These are phyloP conservation scores for Halesus radiatus DNA, from an alignment of 1,140 invertebrate genomes.

Conservation along the genomic window DNA sequence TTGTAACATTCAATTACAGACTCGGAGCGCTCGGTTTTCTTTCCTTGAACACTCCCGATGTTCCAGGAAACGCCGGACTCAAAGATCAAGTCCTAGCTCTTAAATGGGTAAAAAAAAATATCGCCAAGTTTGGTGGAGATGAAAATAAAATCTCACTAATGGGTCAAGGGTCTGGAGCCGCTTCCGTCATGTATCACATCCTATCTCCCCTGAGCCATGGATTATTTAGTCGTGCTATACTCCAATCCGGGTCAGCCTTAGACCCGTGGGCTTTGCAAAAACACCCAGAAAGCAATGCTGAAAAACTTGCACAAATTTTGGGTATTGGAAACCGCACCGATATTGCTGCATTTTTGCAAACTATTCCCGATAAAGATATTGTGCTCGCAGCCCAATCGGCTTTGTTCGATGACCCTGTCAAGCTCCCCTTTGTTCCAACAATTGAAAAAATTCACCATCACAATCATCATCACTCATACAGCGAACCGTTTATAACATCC, in stretches of 20 bases:
- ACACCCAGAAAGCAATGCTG: constrained; percentile 67
- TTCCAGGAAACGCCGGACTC: constrained; percentile 57
- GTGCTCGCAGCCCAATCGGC: constrained; percentile 59
- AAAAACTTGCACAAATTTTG: constrained; percentile 67
- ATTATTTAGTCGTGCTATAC: constrained; percentile 59
- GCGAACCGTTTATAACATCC: constrained; percentile 45
- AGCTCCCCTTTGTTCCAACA: constrained; percentile 9
- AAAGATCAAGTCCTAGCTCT: constrained; percentile 57
- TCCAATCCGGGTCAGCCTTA: constrained; percentile 73
- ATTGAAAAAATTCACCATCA: constrained; percentile 43
- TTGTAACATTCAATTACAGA: constrained; percentile 68
- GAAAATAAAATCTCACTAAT: constrained; percentile 63
- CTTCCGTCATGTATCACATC: constrained; percentile 56
- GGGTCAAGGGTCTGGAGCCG: constrained; percentile 59
- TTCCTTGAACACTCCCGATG: constrained; percentile 68
- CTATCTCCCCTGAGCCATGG: constrained; percentile 55
- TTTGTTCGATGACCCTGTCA: constrained; percentile 45
- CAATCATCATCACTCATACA: background rate
- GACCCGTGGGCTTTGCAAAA: constrained; percentile 72
- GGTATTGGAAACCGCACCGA: constrained; percentile 63
- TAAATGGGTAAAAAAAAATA: constrained; percentile 70
- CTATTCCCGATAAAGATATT: constrained; percentile 49
- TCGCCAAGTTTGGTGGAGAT: constrained; percentile 65
- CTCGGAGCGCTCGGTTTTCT: constrained; percentile 70
- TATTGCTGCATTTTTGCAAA: constrained; percentile 60